Evolutionary conservation across 2,113 vertebrate genomes (phyloP), one percentile per base, ranked within the genome.

Genomic region (Ceyx cyanopectus): DNA sequence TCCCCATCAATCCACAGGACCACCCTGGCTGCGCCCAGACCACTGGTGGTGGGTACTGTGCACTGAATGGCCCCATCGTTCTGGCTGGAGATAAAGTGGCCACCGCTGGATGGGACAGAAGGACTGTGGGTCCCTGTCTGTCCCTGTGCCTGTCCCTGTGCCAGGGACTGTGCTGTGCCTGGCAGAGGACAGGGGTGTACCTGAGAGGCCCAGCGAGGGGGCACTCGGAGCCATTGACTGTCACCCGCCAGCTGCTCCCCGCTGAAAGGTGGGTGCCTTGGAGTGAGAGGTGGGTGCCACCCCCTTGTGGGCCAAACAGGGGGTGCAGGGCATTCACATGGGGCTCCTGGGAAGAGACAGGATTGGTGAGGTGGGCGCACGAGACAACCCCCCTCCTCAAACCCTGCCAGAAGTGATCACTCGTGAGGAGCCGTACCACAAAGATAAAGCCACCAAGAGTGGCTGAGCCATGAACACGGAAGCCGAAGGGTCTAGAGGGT

Each of bases 221-320:
- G 89, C 99, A 99, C 40, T 97, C 83, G 15, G 98, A 97, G 9
- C 98, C 98, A 5, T 98, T 98, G 86, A 99, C 89, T 30, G 93
- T 98, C 93, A 99, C 99, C 37, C 6, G 97, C 92, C 97, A 97
- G 78, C 95, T 98, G 80, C 95, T 98, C 46, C 99, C 99, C 3
- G 98, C 94, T 2, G 96, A 97, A 76, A 99, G 95, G 81, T 98
- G 95, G 66, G 87, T 96, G 51, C 99, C 99, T 2, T 65, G 93
- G 30, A 99, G 97, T 5, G 97, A 99, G 87, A 99, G 97, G 41
- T 92, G 93, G 19, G 99, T 99, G 32, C 99, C 99, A 62, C 99
- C 99, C 7, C 97, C 94, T 30, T 19, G 97, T 10, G 99, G 99
- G 5, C 99, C 99, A 14, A 98, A 99, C 7, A 96, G 96, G 5